Conservation (phyloP, 1,140 invertebrate species). For the Arctopsyche grandis region DNA sequence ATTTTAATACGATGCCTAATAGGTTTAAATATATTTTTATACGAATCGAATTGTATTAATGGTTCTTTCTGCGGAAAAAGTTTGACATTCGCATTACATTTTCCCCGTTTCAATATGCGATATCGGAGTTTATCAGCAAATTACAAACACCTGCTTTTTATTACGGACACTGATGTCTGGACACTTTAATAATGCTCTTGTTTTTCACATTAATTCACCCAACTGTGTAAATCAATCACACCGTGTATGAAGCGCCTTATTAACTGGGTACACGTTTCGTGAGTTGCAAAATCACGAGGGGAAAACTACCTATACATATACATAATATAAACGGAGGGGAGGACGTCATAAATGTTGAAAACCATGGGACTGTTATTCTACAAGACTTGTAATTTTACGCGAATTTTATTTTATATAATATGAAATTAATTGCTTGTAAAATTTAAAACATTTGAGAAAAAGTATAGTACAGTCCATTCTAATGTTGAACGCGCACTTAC, state of each 20-base stretch:
- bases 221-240: conserved; percentile 42
- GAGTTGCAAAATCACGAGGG: neutral
- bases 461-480: too few species aligned
- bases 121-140: conserved; percentile 48
- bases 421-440: too few species aligned
- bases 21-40: too few species aligned
- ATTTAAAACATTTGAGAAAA: too few species aligned
- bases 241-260: conserved; percentile 13
- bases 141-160: conserved; percentile 46
- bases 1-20: too few species aligned
- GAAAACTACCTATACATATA: neutral
- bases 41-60: neutral
- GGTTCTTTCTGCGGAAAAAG: neutral
- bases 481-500: too few species aligned
- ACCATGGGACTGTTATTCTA: neutral
- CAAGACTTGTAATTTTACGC: neutral
- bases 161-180: conserved; percentile 44
- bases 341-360: too few species aligned
- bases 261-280: neutral
- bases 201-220: conserved; percentile 48
- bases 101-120: conserved; percentile 18
- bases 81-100: neutral
- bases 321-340: too few species aligned
- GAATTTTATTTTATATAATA: too few species aligned
- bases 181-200: conserved; percentile 49